Conservation (phyloP, 2,888 invertebrate genomes). For the Antheraea yamamai region DNA sequence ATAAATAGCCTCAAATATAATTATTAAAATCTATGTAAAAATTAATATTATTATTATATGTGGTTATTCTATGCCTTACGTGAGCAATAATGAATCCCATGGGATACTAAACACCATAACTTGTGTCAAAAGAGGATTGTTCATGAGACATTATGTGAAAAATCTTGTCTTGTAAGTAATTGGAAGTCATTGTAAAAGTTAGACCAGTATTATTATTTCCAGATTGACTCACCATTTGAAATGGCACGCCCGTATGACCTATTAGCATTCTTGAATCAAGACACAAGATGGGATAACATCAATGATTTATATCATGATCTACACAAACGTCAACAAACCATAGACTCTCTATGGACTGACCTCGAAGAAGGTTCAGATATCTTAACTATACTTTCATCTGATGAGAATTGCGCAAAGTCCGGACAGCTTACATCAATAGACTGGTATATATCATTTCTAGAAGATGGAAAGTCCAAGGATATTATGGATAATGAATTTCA, state of each 20-base stretch:
- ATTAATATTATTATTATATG: neutral
- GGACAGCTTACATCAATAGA: conserved; percentile 86
- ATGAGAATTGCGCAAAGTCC: conserved; percentile 85
- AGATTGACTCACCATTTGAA: conserved; percentile 88
- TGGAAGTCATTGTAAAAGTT: neutral
- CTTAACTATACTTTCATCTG: conserved; percentile 81
- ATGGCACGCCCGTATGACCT: conserved; percentile 88
- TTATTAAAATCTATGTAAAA: neutral
- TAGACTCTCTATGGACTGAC: conserved; percentile 83
- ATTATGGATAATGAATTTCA: conserved; percentile 59
- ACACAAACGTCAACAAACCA: conserved; percentile 82
- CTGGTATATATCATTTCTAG: conserved; percentile 84
- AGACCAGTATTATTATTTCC: conserved; percentile 36
- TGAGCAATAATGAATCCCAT: neutral
- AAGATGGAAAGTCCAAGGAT: conserved; percentile 78
- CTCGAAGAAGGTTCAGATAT: conserved; percentile 84
- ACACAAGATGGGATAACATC: conserved; percentile 84
- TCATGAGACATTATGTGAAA: too few relatives aligned
- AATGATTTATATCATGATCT: conserved; percentile 85
- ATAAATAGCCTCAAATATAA: neutral
- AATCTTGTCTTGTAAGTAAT: neutral
- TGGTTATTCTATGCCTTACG: neutral
- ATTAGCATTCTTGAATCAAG: conserved; percentile 88
- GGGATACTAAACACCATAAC: neutral
- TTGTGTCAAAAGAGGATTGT: neutral